These are phyloP conservation scores for Acleris laterana DNA, from an alignment of 2,888 invertebrate species.

Conservation along the genomic window DNA sequence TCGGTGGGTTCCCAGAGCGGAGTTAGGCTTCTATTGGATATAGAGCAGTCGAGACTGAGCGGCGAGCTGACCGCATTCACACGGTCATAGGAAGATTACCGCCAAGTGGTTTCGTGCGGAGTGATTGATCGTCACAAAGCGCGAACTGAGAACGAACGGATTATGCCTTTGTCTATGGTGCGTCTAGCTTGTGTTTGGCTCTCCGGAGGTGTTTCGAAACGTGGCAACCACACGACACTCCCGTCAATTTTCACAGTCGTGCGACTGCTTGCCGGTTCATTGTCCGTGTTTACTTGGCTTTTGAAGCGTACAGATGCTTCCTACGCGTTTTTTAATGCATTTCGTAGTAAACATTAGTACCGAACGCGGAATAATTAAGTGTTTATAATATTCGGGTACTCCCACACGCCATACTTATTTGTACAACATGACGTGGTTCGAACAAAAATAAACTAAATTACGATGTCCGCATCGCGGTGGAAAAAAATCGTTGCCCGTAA, in stretches of 20 bases:
- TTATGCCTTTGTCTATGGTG: conserved; percentile 64
- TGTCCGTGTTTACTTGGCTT: conserved; percentile 24
- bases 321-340: conserved; percentile 37
- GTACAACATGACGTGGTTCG: conserved; percentile 39
- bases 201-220: conserved; percentile 28
- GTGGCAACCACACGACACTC: conserved; percentile 10
- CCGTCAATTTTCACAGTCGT: conserved; percentile 20
- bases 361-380: conserved; percentile 41
- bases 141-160: conserved; percentile 60
- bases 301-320: conserved; percentile 18
- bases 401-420: conserved; percentile 42
- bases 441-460: conserved; percentile 38
- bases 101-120: conserved; percentile 64
- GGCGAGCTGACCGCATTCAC: conserved; percentile 75
- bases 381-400: conserved; percentile 37
- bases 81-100: conserved; percentile 71
- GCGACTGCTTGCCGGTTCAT: conserved; percentile 17
- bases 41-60: conserved; percentile 57
- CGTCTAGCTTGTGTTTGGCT: conserved; percentile 47
- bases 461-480: conserved; percentile 32
- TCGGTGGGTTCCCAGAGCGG: conserved; percentile 57
- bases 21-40: conserved; percentile 66
- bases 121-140: conserved; percentile 76
- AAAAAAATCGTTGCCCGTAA: conserved; percentile 21
- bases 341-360: conserved; percentile 40